These are phyloP conservation scores for Myripristis murdjan DNA, from an alignment of 2,797 vertebrate species.

Conservation along the genomic window DNA sequence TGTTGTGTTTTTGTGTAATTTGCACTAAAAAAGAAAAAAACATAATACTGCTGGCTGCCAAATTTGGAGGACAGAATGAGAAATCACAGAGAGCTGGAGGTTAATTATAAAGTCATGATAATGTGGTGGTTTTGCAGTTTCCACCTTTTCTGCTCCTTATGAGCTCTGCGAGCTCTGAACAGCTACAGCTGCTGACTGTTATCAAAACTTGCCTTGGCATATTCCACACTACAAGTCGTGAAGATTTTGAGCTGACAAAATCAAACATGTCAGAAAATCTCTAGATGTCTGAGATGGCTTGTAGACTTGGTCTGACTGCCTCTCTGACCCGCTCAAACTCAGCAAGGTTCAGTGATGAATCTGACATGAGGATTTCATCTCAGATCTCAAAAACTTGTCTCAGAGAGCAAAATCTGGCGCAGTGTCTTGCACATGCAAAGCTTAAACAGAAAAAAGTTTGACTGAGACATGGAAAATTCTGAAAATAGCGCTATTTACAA, in stretches of 20 bases:
- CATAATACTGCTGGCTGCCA: too few relatives aligned
- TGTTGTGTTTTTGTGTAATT: too few relatives aligned
- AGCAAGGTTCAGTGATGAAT: conserved; percentile 49
- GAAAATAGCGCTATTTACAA: too few relatives aligned
- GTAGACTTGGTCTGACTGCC: conserved; percentile 23
- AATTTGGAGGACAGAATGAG: too few relatives aligned
- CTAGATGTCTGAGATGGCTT: conserved; percentile 30
- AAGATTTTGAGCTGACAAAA: conserved; percentile 61
- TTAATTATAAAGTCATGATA: not conserved
- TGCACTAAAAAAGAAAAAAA: too few relatives aligned
- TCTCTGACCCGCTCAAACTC: conserved; percentile 28
- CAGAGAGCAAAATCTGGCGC: too few relatives aligned
- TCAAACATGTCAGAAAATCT: conserved; percentile 52
- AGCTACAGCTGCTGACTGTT: conserved; percentile 1
- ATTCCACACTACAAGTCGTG: conserved; percentile 43
- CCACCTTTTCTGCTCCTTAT: conserved; percentile 14
- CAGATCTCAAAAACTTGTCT: too few relatives aligned
- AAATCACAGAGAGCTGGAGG: too few relatives aligned
- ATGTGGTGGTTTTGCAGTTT: conserved; percentile 10
- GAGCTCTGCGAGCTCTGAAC: conserved; percentile 31
- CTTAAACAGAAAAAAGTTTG: too few relatives aligned
- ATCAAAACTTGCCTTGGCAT: conserved; percentile 6
- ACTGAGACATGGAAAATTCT: too few relatives aligned
- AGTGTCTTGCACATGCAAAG: too few relatives aligned
- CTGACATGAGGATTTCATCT: not conserved